Percentiles rank a stretch among this genome's conserved stretches.
Conservation (phyloP, 2,888 invertebrate species). For the Celastrina argiolus region DNA sequence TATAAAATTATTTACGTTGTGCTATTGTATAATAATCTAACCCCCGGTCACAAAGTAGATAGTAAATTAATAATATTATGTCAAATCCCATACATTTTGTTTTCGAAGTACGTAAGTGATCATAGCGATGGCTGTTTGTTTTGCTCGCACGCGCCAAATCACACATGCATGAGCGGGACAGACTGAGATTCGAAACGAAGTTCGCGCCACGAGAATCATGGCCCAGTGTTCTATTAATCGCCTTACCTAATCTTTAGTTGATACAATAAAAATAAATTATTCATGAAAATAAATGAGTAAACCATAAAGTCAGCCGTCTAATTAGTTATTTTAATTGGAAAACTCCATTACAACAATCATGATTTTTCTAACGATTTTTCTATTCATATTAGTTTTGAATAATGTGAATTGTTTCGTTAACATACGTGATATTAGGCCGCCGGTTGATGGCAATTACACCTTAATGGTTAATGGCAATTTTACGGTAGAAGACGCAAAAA, state of each 20-base stretch:
- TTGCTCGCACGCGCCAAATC: too few species aligned
- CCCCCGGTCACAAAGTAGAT: too few species aligned
- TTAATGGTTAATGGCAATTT: conserved; percentile 35
- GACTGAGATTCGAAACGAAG: too few species aligned
- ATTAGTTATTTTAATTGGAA: background rate
- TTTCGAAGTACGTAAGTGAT: too few species aligned
- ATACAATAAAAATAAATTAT: background rate
- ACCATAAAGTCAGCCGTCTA: background rate
- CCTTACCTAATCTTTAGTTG: background rate
- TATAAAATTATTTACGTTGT: too few species aligned
- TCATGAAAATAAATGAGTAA: background rate
- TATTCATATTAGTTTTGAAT: background rate
- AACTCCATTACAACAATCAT: background rate
- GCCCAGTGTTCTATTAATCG: too few species aligned
- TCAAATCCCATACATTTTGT: too few species aligned
- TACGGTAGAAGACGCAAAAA: conserved; percentile 34
- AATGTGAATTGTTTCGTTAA: background rate
- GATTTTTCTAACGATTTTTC: background rate
- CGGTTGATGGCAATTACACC: background rate
- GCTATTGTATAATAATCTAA: too few species aligned
- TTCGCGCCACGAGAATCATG: too few species aligned
- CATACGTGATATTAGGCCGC: background rate
- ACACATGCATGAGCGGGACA: too few species aligned
- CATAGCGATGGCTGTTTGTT: too few species aligned
- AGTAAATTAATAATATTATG: too few species aligned